These are phyloP conservation scores for Scyliorhinus canicula DNA, from an alignment of 2,797 vertebrate genomes.

Conservation along the genomic window DNA sequence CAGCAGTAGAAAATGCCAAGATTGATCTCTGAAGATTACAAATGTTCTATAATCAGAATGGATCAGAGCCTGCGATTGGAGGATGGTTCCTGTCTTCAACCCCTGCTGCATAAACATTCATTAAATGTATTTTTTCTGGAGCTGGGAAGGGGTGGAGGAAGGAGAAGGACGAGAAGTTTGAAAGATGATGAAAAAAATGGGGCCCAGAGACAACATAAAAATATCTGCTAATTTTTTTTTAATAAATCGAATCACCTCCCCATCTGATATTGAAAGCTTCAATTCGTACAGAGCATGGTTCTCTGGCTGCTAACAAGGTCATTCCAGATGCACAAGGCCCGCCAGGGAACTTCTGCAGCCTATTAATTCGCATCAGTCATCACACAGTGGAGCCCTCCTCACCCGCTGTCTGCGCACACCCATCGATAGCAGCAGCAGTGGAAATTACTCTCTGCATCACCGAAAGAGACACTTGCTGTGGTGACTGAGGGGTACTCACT, in stretches of 20 bases:
- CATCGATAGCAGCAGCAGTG: background rate
- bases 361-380: background rate
- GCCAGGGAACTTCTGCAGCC: background rate
- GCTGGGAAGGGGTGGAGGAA: background rate
- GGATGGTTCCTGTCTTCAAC: background rate
- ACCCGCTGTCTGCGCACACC: background rate
- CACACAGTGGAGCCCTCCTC: background rate
- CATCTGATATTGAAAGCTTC: background rate
- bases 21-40: background rate
- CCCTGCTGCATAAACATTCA: constrained; percentile 16
- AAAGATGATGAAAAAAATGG: background rate
- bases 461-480: background rate
- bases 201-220: background rate
- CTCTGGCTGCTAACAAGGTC: background rate
- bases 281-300: background rate
- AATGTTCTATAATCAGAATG: background rate
- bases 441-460: background rate
- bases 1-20: background rate
- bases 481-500: background rate
- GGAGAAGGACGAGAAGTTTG: background rate
- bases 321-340: background rate
- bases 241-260: too few relatives aligned
- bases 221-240: background rate
- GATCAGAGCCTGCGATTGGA: background rate
- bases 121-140: background rate